Percentiles rank a stretch among this genome's conserved stretches.
These are phyloP conservation scores for Porphyrio hochstetteri DNA, from an alignment of 2,113 vertebrate genomes.

Conservation along the genomic window DNA sequence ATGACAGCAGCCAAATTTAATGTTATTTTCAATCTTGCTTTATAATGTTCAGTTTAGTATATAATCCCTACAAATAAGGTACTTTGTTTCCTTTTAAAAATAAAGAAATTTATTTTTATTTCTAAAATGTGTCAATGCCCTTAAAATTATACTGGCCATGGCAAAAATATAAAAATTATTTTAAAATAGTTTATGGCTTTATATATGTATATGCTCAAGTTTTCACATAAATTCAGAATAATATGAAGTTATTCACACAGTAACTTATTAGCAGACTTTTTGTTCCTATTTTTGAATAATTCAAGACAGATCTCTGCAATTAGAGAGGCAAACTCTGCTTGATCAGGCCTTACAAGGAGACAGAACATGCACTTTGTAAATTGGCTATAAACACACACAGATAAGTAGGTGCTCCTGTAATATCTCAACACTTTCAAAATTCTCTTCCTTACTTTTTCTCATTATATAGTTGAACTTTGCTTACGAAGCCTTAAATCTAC, in stretches of 20 bases:
- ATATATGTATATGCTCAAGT: background rate
- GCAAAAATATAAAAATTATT: background rate
- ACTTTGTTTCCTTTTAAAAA: background rate
- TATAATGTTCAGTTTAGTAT: background rate
- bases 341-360: background rate
- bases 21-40: background rate
- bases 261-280: background rate
- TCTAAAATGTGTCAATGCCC: background rate
- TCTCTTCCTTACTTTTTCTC: background rate
- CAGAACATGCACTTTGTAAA: background rate
- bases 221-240: background rate
- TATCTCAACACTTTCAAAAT: background rate
- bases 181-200: background rate
- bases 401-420: background rate
- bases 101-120: background rate
- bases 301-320: background rate
- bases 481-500: constrained; percentile 5
- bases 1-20: background rate
- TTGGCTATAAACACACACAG: background rate
- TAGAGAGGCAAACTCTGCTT: background rate
- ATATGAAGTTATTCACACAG: background rate
- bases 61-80: background rate
- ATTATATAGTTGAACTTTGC: constrained; percentile 2
- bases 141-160: background rate
- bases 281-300: background rate